These are phyloP conservation scores for Seriola quinqueradiata DNA, from an alignment of 2,113 vertebrate genomes.

Conservation along the genomic window DNA sequence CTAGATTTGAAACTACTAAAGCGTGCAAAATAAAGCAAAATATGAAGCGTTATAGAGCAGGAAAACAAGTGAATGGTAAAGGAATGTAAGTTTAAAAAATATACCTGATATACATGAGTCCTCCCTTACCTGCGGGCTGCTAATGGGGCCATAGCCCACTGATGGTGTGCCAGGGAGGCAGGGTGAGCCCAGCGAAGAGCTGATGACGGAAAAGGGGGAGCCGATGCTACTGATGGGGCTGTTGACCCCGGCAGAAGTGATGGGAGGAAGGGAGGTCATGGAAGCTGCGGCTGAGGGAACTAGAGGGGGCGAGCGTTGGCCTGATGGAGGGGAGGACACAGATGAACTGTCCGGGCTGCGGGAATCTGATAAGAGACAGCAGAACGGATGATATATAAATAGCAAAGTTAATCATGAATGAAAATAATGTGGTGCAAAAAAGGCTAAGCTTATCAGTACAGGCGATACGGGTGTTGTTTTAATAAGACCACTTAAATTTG, in stretches of 20 bases:
- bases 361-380: conserved; percentile 83
- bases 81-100: neutral
- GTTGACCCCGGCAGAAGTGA: conserved; percentile 83
- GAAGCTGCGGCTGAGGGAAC: conserved; percentile 82
- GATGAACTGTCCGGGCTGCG: conserved; percentile 94
- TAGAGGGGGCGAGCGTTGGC: conserved; percentile 83
- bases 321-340: conserved; percentile 86
- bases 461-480: neutral
- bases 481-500: too few relatives aligned
- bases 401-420: neutral
- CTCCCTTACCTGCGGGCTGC: conserved; percentile 89
- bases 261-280: conserved; percentile 85
- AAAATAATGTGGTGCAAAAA: conserved; percentile 26
- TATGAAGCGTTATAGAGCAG: too few relatives aligned
- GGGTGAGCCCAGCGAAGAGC: conserved; percentile 93
- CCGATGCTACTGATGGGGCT: conserved; percentile 89
- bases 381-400: neutral
- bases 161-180: conserved; percentile 91
- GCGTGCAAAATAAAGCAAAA: too few relatives aligned
- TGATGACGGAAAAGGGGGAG: conserved; percentile 93
- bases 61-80: neutral
- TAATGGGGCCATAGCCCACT: conserved; percentile 92
- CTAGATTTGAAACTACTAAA: too few relatives aligned
- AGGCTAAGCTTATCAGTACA: rapidly evolving
- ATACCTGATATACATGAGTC: neutral